phyloP scores from a whole-genome alignment of 2,888 invertebrate genomes.

The Nezara viridula region DNA sequence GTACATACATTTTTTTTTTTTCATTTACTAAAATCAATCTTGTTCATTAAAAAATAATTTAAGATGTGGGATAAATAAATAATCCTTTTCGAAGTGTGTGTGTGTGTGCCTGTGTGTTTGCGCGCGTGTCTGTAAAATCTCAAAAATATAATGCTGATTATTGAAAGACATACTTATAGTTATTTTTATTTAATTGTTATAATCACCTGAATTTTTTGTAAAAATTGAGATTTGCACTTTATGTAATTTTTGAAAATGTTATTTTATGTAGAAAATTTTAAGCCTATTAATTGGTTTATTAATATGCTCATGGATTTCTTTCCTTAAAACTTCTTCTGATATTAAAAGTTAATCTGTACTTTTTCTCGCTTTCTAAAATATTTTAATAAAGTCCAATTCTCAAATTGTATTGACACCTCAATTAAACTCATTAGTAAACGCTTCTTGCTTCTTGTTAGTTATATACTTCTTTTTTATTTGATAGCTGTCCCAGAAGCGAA shows the following conservation, averaged over 20 bases:
- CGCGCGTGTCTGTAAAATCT: too few species aligned
- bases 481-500: conserved; percentile 56
- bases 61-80: too few species aligned
- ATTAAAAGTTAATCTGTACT: too few species aligned
- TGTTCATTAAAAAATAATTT: too few species aligned
- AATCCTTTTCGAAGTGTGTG: too few species aligned
- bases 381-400: conserved; percentile 18
- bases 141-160: neutral
- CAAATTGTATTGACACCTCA: neutral
- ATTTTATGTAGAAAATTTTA: neutral
- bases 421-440: neutral
- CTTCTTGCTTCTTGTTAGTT: neutral
- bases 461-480: conserved; percentile 40
- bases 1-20: too few species aligned
- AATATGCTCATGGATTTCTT: too few species aligned
- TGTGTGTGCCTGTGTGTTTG: too few species aligned
- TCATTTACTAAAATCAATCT: too few species aligned
- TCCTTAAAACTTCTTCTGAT: too few species aligned
- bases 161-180: neutral
- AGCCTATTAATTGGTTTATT: neutral
- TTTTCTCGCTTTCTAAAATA: too few species aligned
- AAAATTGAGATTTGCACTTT: neutral
- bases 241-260: neutral
- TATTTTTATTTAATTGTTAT: neutral
- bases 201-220: neutral